Evolutionary conservation across 2,888 invertebrate species (phyloP).

Genomic region (Ophion slaviceki): DNA sequence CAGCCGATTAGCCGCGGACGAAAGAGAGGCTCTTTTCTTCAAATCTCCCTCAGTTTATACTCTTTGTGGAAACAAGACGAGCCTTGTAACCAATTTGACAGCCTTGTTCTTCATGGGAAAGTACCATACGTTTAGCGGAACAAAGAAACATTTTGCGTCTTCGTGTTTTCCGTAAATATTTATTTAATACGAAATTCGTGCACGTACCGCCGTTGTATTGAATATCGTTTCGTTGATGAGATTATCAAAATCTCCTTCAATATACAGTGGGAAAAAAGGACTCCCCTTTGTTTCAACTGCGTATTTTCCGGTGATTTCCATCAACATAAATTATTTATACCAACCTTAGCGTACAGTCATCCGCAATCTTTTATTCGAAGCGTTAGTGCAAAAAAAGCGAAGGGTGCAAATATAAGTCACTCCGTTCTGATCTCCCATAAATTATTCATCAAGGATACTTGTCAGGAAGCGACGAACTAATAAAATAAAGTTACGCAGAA

Average conservation of each 20-base stretch:
- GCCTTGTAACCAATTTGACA: slow-evolving; percentile 50
- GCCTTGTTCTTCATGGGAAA: slow-evolving; percentile 53
- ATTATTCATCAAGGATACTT: too few species aligned
- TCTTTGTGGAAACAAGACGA: slow-evolving; percentile 9
- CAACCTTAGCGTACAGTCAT: neutral
- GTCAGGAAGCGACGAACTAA: too few species aligned
- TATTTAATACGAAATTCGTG: too few species aligned
- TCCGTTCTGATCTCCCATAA: too few species aligned
- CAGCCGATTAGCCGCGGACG: slow-evolving; percentile 11
- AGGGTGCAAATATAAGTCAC: too few species aligned
- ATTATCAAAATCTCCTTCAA: neutral
- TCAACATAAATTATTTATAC: neutral
- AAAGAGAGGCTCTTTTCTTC: slow-evolving; percentile 7
- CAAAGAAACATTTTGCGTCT: neutral
- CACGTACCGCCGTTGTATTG: neutral
- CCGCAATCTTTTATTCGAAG: too few species aligned
- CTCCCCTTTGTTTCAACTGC: neutral
- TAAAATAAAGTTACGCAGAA: too few species aligned
- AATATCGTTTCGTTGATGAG: neutral
- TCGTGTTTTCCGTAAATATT: neutral
- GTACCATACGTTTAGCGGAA: neutral
- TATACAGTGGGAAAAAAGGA: neutral
- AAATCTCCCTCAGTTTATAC: slow-evolving; percentile 4
- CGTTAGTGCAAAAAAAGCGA: too few species aligned
- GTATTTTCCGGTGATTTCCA: too few species aligned